Base-by-base conservation (phyloP, 2,797 vertebrate species). In the Karalla daura region DNA sequence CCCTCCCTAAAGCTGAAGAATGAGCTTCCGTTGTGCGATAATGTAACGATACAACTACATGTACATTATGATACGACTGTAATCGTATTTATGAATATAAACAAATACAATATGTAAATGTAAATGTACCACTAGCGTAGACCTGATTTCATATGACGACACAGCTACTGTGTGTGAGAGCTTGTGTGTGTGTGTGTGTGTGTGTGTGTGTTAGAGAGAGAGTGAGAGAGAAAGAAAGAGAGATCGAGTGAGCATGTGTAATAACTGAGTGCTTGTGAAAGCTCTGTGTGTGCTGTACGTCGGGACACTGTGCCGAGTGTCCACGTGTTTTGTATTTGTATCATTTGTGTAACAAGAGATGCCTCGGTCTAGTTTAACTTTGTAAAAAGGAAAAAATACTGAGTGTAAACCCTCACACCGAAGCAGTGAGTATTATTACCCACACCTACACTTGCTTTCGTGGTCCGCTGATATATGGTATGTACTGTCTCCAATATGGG, bases 101-200 rank as follows among this genome's bases (percentile, higher is more conserved):
- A 87, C 79, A 60, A 78, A 72, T 82, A 83, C 83, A 86, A 65
- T 53, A 89, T 91, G 89, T 90, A 90, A 81, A 85, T 88, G 83
- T 89, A 87, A 87, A 91, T 90, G 91, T 93, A 84, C 77, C 74
- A 81, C 73, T 88, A 90, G 86, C 58, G 52, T 91, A 89, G 88
- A 86, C 25, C 66, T 81, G 70, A 80, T 89, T 92, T 91, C 87
- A 90, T 91, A 90, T 77, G 78, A 88, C 52, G 69, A 87, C 82
- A 88, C 82, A 64, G 86, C 84, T 86, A 76, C 62, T 74, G 61
- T 72, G 68, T 71, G 65, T 71, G 66, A 50, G 63, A 25, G 64
- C 25, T 56, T 33, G 55, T 20, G 43, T 37, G 54, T 40, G 56
- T 36, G 36, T 52, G 60, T 53, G 54, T 20, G 49, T 41, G 74